phyloP scores from a whole-genome alignment of 2,888 invertebrate species.

The Amaurobius ferox region DNA sequence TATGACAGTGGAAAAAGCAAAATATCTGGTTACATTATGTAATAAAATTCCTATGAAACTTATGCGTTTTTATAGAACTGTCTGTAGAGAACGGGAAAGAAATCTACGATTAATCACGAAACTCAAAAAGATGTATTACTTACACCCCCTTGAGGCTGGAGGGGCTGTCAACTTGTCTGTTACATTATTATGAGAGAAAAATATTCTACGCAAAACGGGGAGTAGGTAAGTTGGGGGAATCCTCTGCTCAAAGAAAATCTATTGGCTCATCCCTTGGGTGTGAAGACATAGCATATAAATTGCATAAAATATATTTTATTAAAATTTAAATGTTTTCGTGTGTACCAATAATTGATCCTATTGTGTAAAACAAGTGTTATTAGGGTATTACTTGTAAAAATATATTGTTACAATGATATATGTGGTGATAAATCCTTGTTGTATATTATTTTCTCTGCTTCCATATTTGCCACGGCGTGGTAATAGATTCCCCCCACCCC shows the following conservation, averaged over 20 bases:
- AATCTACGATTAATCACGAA: conserved; percentile 45
- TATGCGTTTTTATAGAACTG: neutral
- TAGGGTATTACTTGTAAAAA: too few species aligned
- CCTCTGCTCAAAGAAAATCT: neutral
- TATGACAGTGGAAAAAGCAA: too few species aligned
- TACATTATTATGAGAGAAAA: conserved; percentile 13
- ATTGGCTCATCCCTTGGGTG: neutral
- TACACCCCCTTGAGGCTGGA: conserved; percentile 12
- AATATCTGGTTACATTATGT: too few species aligned
- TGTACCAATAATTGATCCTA: too few species aligned
- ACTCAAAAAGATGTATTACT: conserved; percentile 42
- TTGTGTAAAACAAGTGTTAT: too few species aligned
- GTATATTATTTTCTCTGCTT: too few species aligned
- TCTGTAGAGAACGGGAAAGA: neutral
- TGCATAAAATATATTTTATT: neutral
- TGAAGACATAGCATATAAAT: neutral
- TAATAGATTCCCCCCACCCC: too few species aligned
- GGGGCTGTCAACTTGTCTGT: conserved; percentile 28
- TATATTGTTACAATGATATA: too few species aligned
- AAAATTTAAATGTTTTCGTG: neutral
- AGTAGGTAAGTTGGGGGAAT: neutral
- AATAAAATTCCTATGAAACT: too few species aligned
- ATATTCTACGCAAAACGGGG: neutral
- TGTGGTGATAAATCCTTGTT: too few species aligned
- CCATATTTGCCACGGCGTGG: too few species aligned